A percentile compares a stretch with the other conserved stretches of the same genome.
phyloP scores from a whole-genome alignment of 1,140 invertebrate species.

The Cyrtorhinus lividipennis region DNA sequence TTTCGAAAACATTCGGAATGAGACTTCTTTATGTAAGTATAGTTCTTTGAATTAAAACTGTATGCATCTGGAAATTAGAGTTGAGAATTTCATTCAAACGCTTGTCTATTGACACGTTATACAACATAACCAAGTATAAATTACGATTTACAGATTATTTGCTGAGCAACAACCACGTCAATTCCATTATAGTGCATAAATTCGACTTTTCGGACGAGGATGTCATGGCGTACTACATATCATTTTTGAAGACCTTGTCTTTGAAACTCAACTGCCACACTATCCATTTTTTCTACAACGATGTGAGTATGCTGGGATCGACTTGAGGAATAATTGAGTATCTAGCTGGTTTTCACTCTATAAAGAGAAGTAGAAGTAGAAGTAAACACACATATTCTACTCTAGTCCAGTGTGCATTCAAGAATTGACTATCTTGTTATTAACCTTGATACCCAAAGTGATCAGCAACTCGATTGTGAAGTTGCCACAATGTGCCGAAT shows the following conservation, averaged over 20 bases:
- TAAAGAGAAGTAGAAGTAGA: too few species aligned
- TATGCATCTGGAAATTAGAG: too few species aligned
- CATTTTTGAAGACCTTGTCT: slow-evolving; percentile 95
- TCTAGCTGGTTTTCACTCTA: slow-evolving; percentile 2
- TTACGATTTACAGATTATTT: slow-evolving; percentile 79
- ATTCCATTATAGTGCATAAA: slow-evolving; percentile 98
- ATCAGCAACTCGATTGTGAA: too few species aligned
- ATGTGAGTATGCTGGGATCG: slow-evolving; percentile 63
- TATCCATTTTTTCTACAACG: slow-evolving; percentile 99
- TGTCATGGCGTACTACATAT: slow-evolving; percentile 99
- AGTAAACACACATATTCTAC: too few species aligned
- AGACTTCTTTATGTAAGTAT: slow-evolving; percentile 93
- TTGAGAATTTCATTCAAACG: too few species aligned
- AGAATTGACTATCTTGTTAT: too few species aligned
- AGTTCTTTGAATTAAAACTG: too few species aligned
- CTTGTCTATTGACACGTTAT: too few species aligned
- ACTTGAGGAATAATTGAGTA: slow-evolving; percentile 3
- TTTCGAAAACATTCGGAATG: slow-evolving; percentile 98
- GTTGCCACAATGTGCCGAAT: too few species aligned
- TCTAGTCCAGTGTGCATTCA: too few species aligned
- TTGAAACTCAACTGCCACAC: slow-evolving; percentile 97
- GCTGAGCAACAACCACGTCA: slow-evolving; percentile 98
- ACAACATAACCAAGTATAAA: too few species aligned
- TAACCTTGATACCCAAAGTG: too few species aligned
- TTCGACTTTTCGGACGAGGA: slow-evolving; percentile 99